Conservation (phyloP, 2,888 invertebrate genomes). For the Polyommatus icarus region DNA sequence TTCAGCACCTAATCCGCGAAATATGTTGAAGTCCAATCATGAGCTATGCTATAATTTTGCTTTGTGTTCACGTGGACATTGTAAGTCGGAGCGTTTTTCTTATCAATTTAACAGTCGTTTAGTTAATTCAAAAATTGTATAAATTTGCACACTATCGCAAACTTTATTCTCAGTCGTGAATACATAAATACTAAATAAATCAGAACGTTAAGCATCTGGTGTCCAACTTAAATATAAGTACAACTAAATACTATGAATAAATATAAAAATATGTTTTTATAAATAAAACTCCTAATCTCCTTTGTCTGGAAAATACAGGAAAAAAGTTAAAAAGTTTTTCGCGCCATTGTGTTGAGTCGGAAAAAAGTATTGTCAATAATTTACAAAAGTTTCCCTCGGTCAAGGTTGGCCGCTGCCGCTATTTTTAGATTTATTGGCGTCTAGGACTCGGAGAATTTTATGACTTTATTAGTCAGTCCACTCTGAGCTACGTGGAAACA, state of each 20-base stretch:
- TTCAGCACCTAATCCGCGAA: background rate
- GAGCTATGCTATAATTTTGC: background rate
- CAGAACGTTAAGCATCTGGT: background rate
- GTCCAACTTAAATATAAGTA: background rate
- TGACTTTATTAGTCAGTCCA: background rate
- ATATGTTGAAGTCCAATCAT: background rate
- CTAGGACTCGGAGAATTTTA: constrained; percentile 1
- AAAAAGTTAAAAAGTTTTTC: constrained; percentile 18
- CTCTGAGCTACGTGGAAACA: background rate
- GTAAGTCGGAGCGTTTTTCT: background rate
- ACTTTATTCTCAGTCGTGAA: constrained; percentile 13
- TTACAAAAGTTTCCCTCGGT: constrained; percentile 23
- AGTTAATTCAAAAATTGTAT: constrained; percentile 24
- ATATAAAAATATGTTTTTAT: background rate
- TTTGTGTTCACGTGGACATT: background rate
- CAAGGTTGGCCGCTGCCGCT: constrained; percentile 22
- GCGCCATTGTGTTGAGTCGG: constrained; percentile 19
- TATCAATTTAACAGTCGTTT: constrained; percentile 9
- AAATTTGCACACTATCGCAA: constrained; percentile 16
- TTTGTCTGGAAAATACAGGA: background rate
- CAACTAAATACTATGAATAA: background rate
- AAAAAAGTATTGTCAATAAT: constrained; percentile 26
- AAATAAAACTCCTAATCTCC: background rate
- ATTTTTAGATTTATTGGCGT: constrained; percentile 27
- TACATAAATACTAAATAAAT: constrained; percentile 6